Percentiles rank a stretch among this genome's conserved stretches.
These are phyloP conservation scores for Pleuronectes platessa DNA, from an alignment of 2,113 vertebrate genomes.

Conservation along the genomic window DNA sequence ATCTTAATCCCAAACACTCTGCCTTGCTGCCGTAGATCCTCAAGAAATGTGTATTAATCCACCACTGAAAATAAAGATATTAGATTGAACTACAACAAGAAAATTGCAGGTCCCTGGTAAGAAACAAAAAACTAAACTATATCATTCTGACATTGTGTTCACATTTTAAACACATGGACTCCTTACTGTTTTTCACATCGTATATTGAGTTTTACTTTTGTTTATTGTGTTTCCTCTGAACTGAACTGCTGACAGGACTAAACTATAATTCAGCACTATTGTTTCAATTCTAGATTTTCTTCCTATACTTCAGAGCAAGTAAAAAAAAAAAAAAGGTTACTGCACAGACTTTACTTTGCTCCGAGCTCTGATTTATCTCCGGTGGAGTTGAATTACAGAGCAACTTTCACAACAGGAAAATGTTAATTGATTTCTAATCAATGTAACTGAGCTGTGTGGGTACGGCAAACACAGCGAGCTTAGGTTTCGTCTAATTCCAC, in stretches of 20 bases:
- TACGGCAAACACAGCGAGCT: slow-evolving; percentile 38
- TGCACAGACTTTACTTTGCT: not conserved
- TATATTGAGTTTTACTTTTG: not conserved
- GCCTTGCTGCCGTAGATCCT: no score
- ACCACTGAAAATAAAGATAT: no score
- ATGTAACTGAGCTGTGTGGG: slow-evolving; percentile 53
- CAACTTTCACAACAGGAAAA: slow-evolving; percentile 47
- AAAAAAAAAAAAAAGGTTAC: not conserved
- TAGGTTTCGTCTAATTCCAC: slow-evolving; percentile 56
- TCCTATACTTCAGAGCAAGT: not conserved
- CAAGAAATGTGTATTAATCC: no score
- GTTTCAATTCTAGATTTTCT: not conserved
- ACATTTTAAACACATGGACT: no score
- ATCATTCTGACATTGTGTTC: no score
- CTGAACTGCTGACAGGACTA: not conserved
- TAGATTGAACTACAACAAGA: no score
- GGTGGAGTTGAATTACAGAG: slow-evolving; percentile 60
- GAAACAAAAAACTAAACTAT: no score
- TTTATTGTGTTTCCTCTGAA: not conserved
- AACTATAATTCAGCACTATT: not conserved
- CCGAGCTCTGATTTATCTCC: slow-evolving; percentile 38
- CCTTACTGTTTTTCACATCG: not conserved
- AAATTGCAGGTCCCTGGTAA: no score
- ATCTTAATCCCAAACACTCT: no score
- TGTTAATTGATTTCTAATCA: slow-evolving; percentile 73